These are phyloP conservation scores for Crocuta crocuta DNA, from an alignment of 2,113 vertebrate species.

Conservation along the genomic window DNA sequence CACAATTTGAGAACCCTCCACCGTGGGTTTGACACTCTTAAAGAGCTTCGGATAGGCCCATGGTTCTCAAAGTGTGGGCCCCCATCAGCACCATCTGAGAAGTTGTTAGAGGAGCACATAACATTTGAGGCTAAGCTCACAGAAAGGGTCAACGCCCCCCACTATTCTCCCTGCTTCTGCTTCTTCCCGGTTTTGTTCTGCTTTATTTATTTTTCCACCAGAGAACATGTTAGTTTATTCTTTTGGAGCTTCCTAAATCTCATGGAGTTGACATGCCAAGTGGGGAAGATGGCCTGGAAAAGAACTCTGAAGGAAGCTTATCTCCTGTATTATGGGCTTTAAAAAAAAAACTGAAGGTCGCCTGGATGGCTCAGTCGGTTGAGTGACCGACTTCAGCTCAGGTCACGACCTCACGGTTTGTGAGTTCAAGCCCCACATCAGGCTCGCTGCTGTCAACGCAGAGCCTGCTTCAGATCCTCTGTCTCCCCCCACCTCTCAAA, in stretches of 20 bases:
- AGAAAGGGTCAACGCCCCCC: no score
- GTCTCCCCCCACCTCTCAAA: no score
- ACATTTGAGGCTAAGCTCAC: background rate
- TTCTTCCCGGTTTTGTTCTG: background rate
- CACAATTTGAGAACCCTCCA: background rate
- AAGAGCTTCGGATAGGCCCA: background rate
- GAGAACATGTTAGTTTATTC: background rate
- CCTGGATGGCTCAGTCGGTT: no score
- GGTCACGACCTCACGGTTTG: no score
- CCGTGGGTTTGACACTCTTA: background rate
- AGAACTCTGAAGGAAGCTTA: background rate
- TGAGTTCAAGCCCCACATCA: no score
- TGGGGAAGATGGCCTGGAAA: background rate
- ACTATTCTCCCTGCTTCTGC: background rate
- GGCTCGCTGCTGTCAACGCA: no score
- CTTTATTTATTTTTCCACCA: background rate
- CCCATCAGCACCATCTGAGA: background rate
- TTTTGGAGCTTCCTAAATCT: background rate
- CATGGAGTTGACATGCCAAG: background rate
- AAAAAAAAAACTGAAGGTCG: background rate
- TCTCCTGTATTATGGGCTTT: background rate
- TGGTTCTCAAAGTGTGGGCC: background rate
- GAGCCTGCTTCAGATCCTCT: no score
- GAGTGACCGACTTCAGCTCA: no score
- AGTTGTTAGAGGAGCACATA: background rate